Evolutionary conservation across 1,140 invertebrate genomes (phyloP), one percentile per base, ranked within the genome.

Genomic region (Bombus superbus): DNA sequence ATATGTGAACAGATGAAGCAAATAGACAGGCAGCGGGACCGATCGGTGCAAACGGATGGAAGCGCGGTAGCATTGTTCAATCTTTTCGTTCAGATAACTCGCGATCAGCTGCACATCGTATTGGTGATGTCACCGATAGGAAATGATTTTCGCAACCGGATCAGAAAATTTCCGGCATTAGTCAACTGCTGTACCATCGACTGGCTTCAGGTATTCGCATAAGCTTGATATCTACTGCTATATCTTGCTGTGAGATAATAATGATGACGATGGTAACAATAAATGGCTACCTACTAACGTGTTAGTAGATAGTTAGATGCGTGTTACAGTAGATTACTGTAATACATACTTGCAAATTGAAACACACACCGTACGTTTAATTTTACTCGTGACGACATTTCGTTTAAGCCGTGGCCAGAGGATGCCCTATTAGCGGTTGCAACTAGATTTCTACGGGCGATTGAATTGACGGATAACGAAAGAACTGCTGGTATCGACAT

Each of bases 161-260:
- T 99, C 25, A 96, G 98, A 83, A 99, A 98, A 94, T 99, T 99
- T 94, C 99, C 98, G 2, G 98, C 98, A 1, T 96, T 99, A 44
- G 98, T 99, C 40, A 99, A 99, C 94, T 99, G 98, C 93, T 99
- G 99, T 92, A 99, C 98, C 0, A 99, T 99, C 87, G 98, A 99
- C 95, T 99, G 98, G 99, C 98, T 99, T 94, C 98, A 99, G 96
- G 98, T 98, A 95, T 28, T 68, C 28, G 64, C 18, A 22, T 18
- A 38, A 72, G 22, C 1, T 53, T 57, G 25, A 13, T 28, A 32
- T 3, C 47, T 53, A 53, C 47, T 53, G 22, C 8, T 53, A 53
- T 53, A 53, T 53, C 47, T 8, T 22, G 5, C 5, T 53, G 47
- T 22, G 47, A 53, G 47, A n/a, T 62, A 66, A 66, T 35, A 66